These are phyloP conservation scores for Nesoenas mayeri DNA, from an alignment of 2,113 vertebrate genomes.

Conservation along the genomic window DNA sequence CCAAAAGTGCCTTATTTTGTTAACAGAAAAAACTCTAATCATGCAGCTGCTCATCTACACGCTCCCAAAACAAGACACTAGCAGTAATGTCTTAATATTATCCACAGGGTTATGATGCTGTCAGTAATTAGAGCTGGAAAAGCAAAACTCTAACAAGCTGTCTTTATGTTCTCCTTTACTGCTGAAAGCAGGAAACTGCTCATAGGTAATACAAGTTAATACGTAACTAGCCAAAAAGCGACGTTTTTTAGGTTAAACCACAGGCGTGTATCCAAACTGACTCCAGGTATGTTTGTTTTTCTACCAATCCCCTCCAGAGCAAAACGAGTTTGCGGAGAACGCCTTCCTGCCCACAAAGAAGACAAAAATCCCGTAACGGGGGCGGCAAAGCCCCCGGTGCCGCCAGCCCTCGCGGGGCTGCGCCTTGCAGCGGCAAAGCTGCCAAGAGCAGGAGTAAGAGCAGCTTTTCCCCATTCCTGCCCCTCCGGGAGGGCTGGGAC, in stretches of 20 bases:
- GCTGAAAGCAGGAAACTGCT: neutral
- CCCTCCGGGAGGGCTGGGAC: conserved; percentile 36
- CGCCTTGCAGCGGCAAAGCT: too few species aligned
- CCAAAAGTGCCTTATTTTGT: neutral
- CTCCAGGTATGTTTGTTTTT: neutral
- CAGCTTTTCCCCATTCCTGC: neutral
- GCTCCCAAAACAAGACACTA: neutral
- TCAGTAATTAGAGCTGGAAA: neutral
- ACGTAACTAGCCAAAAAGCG: neutral
- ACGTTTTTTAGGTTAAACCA: neutral
- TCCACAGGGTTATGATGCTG: neutral
- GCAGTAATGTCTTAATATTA: neutral
- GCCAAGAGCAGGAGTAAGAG: too few species aligned
- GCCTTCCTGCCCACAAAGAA: neutral
- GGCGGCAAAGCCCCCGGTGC: too few species aligned
- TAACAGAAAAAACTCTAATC: neutral
- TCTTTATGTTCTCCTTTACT: neutral
- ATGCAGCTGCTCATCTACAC: neutral
- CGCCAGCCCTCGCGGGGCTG: too few species aligned
- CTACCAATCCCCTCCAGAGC: neutral
- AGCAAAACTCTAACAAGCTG: neutral
- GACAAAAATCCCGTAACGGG: neutral
- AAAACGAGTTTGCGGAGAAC: neutral
- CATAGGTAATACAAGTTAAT: neutral
- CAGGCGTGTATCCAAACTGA: neutral